phyloP scores from a whole-genome alignment of 2,113 vertebrate genomes.

The Bubo blakistoni region DNA sequence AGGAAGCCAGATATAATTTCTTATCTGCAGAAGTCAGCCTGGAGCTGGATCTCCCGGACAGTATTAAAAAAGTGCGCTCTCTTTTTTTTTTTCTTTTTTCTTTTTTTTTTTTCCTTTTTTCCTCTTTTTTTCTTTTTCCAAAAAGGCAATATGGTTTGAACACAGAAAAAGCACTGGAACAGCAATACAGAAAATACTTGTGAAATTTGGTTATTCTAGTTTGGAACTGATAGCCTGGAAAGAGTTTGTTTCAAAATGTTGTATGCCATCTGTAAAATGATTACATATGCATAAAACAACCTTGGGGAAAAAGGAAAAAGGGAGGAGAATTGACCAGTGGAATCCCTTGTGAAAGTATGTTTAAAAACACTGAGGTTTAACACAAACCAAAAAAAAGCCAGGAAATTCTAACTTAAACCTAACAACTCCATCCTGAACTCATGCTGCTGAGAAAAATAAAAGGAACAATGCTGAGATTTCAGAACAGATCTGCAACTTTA shows the following conservation, averaged over 20 bases:
- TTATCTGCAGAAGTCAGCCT: neutral
- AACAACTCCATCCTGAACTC: conserved; percentile 66
- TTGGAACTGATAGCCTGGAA: neutral
- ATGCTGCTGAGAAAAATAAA: conserved; percentile 67
- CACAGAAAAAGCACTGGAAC: neutral
- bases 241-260: neutral
- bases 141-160: neutral
- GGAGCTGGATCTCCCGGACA: neutral
- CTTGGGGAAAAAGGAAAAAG: neutral
- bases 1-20: neutral
- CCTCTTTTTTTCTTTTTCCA: no score
- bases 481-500: conserved; percentile 31
- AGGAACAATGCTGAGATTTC: conserved; percentile 60
- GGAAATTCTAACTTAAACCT: conserved; percentile 66
- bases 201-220: neutral
- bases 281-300: neutral
- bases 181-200: neutral
- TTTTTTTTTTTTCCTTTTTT: no score
- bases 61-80: neutral
- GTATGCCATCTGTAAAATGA: neutral
- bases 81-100: no score
- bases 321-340: conserved; percentile 24
- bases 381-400: conserved; percentile 41
- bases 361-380: conserved; percentile 58
- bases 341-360: conserved; percentile 49